Evolutionary conservation across 2,888 invertebrate genomes (phyloP).

Genomic region (Perithous albicinctus): DNA sequence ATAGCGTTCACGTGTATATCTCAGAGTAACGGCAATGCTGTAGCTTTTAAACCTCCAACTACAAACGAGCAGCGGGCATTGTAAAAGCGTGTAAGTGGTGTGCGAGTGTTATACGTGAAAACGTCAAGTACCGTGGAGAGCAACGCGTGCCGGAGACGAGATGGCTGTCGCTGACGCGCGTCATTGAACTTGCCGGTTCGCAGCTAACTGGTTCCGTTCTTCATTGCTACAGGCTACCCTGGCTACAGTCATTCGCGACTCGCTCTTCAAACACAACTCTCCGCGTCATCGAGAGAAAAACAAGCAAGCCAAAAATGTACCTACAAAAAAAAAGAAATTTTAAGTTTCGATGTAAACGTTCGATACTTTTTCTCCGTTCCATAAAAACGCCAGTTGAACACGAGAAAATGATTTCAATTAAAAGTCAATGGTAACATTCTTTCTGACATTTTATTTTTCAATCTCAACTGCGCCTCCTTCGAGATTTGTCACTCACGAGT

Average conservation of each 20-base stretch:
- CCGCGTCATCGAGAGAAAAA: background rate
- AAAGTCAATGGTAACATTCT: background rate
- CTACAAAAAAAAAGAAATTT: no score
- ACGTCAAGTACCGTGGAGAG: slow-evolving; percentile 40
- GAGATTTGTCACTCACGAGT: background rate
- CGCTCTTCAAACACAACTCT: slow-evolving; percentile 12
- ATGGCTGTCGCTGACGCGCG: slow-evolving; percentile 57
- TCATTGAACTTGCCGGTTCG: slow-evolving; percentile 68
- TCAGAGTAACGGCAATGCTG: background rate
- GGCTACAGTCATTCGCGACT: background rate
- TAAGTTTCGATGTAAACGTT: no score
- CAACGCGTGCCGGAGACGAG: slow-evolving; percentile 46
- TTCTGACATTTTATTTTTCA: no score
- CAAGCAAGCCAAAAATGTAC: background rate
- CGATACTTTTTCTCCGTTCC: no score
- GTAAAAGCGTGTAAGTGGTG: slow-evolving; percentile 17
- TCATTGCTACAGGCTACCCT: background rate
- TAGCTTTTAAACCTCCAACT: background rate
- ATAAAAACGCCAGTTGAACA: background rate
- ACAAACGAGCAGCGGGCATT: slow-evolving; percentile 8
- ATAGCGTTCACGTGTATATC: slow-evolving; percentile 1
- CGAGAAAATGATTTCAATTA: background rate
- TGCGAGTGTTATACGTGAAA: slow-evolving; percentile 43
- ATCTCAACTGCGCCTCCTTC: no score
- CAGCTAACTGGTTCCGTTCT: slow-evolving; percentile 57